A percentile compares a stretch with the other conserved stretches of the same genome.
Conservation (phyloP, 2,888 invertebrate species). For the Oasisia sp. region DNA sequence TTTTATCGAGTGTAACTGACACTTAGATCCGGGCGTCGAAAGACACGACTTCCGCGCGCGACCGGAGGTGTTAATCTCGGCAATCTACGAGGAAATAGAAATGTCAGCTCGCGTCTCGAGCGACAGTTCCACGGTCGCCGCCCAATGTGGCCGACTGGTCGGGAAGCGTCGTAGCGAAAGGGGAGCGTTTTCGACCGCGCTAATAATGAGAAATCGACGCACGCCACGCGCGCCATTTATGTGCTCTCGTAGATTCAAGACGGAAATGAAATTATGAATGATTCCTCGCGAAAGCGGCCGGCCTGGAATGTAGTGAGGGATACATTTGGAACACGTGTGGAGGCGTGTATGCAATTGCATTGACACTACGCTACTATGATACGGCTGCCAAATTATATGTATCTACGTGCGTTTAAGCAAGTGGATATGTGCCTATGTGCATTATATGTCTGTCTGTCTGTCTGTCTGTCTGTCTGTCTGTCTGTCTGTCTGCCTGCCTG, state of each 20-base stretch:
- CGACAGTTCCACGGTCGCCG: not conserved
- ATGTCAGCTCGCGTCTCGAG: not conserved
- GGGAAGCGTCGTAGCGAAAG: not conserved
- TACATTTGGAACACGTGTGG: not conserved
- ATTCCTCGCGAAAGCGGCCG: not conserved
- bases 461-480: too few relatives aligned
- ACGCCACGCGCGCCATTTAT: not conserved
- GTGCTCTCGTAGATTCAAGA: not conserved
- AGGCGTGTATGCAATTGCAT: too few relatives aligned
- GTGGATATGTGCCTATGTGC: too few relatives aligned
- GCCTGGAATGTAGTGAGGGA: not conserved
- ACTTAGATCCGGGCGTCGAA: not conserved
- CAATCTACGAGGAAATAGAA: constrained; percentile 12
- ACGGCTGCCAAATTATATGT: too few relatives aligned
- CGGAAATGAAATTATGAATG: constrained; percentile 1
- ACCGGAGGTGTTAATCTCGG: not conserved
- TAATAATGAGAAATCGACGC: not conserved
- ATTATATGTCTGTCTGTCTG: too few relatives aligned
- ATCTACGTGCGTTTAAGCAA: too few relatives aligned
- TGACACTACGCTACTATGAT: too few relatives aligned
- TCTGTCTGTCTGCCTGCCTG: too few relatives aligned
- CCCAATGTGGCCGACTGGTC: not conserved
- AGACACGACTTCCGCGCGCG: not conserved
- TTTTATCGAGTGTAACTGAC: not conserved
- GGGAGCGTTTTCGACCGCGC: not conserved